Percentiles rank a stretch among this genome's conserved stretches.
Conservation (phyloP, 2,113 vertebrate species). For the Megaceryle torquata region DNA sequence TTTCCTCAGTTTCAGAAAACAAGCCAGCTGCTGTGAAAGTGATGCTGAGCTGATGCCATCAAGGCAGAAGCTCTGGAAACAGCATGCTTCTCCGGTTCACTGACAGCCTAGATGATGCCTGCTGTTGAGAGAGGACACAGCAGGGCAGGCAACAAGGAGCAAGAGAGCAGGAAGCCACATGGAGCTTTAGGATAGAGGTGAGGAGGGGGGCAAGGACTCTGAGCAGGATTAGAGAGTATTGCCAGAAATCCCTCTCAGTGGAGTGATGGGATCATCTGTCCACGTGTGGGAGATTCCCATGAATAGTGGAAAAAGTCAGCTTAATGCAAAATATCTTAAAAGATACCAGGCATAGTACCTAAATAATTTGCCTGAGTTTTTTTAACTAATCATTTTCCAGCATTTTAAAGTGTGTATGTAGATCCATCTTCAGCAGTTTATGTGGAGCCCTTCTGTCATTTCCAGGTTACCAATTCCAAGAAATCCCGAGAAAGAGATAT, state of each 20-base stretch:
- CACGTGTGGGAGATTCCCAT: background rate
- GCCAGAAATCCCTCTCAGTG: background rate
- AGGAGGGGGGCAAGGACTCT: background rate
- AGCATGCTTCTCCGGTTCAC: fast-evolving
- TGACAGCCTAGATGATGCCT: background rate
- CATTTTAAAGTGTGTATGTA: background rate
- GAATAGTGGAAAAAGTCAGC: background rate
- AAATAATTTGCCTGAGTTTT: background rate
- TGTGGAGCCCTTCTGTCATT: background rate
- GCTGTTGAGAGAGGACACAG: background rate
- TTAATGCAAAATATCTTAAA: background rate
- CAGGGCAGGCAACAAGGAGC: background rate
- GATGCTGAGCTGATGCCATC: background rate
- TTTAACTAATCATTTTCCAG: background rate
- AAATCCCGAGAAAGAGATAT: background rate
- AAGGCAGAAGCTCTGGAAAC: background rate
- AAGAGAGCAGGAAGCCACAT: background rate
- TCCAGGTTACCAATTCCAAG: background rate
- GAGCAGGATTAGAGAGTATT: background rate
- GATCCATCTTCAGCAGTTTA: background rate
- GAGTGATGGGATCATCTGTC: background rate
- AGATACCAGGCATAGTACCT: background rate
- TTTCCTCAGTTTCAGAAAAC: background rate
- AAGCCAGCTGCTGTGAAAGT: background rate
- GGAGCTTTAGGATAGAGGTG: background rate